Evolutionary conservation across 2,797 vertebrate genomes (phyloP), one percentile per base, ranked within the genome.

Genomic region (Mareca penelope): DNA sequence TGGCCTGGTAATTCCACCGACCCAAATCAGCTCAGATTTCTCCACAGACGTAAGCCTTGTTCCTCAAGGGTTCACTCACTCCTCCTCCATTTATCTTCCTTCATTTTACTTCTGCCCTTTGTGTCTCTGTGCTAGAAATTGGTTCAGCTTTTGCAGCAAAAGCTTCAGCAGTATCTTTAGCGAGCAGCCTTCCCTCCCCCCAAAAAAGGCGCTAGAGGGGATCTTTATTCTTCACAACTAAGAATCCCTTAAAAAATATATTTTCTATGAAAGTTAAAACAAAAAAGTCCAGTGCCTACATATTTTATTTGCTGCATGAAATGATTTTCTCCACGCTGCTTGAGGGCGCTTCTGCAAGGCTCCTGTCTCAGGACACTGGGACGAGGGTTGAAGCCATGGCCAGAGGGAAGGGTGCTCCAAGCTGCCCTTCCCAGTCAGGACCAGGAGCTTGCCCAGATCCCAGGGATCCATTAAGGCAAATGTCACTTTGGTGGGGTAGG

Each of bases 1-100:
- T 96, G 94, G 59, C 91, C 96, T 97, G 90, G 89, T 97, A 97
- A 97, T 97, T 96, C 94, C 71, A 83, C 85, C 94, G 93, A 64
- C 93, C 93, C 81, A 96, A 86, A 96, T 96, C 96, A 96, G 94
- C 88, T 94, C 96, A 94, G 94, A 96, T 96, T 95, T 95, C 91
- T 94, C 80, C 75, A 88, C 60, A 92, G 91, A 95, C 18, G 2
- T 96, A 97, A 96, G 89, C 86, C 89, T 95, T 94, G 88, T 93
- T 96, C 90, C 94, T 96, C 69, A 95, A 95, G 92, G 78, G 85
- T 94, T 96, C 76, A 82, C 53, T 92, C 73, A 82, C 53, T 92
- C 73, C 93, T 92, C 70, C 89, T 87, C 21, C 61, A 67, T 95
- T 83, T 24, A 72, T 91, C 84, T 91, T 79, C 70, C 77, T 91